phyloP scores from a whole-genome alignment of 2,888 invertebrate genomes.

The Caenorhabditis sp. region DNA sequence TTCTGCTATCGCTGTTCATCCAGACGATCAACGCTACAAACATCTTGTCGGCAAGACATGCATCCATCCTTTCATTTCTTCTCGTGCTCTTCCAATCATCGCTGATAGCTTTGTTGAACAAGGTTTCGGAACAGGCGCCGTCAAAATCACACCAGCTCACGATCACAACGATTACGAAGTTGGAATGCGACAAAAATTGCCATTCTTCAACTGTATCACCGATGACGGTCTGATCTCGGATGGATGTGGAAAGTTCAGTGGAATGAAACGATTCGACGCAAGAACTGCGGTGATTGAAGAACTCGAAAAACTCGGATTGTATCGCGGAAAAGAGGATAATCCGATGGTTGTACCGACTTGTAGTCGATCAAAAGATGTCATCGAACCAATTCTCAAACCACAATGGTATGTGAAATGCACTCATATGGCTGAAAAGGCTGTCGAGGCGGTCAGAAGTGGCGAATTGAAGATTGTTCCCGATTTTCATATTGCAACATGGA shows the following conservation, averaged over 20 bases:
- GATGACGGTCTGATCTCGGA: slow-evolving; percentile 84
- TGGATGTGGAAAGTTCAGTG: slow-evolving; percentile 61
- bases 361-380: slow-evolving; percentile 94
- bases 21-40: slow-evolving; percentile 82
- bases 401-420: slow-evolving; percentile 91
- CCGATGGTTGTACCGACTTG: slow-evolving; percentile 92
- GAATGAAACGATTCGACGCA: slow-evolving; percentile 58
- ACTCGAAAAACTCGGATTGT: slow-evolving; percentile 80
- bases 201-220: slow-evolving; percentile 86
- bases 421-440: slow-evolving; percentile 87
- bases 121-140: slow-evolving; percentile 95
- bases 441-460: slow-evolving; percentile 76
- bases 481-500: slow-evolving; percentile 90
- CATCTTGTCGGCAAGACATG: slow-evolving; percentile 75
- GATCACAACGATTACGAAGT: slow-evolving; percentile 94
- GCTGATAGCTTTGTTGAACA: slow-evolving; percentile 92
- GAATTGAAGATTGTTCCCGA: slow-evolving; percentile 89
- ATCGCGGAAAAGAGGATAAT: slow-evolving; percentile 84
- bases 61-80: slow-evolving; percentile 83
- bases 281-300: slow-evolving; percentile 80
- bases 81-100: slow-evolving; percentile 85
- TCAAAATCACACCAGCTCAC: slow-evolving; percentile 98
- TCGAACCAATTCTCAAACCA: slow-evolving; percentile 92
- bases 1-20: slow-evolving; percentile 96
- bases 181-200: slow-evolving; percentile 86